phyloP scores from a whole-genome alignment of 2,888 invertebrate species.

The Tridacna gigas region DNA sequence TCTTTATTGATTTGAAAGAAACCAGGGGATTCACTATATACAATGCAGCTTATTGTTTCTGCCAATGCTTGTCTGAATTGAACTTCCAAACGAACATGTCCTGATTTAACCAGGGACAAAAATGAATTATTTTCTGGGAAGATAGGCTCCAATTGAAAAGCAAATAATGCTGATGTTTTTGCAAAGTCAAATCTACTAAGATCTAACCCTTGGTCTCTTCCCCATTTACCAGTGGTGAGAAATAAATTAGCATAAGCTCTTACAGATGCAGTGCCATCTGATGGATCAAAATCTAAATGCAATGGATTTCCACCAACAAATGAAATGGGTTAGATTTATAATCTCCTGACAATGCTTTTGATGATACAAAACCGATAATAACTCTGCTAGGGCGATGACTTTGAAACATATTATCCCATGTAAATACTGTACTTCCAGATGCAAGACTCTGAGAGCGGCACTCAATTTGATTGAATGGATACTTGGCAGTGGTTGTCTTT shows the following conservation, averaged over 20 bases:
- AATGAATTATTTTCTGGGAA: constrained; percentile 38
- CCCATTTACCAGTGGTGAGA: constrained; percentile 35
- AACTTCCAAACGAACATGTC: constrained; percentile 55
- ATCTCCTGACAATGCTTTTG: constrained; percentile 41
- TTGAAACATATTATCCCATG: constrained; percentile 54
- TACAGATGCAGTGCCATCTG: constrained; percentile 29
- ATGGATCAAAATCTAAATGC: constrained; percentile 39
- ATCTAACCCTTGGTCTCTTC: constrained; percentile 38
- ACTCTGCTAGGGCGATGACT: constrained; percentile 42
- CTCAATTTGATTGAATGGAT: constrained; percentile 44
- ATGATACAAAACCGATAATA: constrained; percentile 49
- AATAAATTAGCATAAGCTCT: constrained; percentile 46
- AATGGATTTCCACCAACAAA: constrained; percentile 53
- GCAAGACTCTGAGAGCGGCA: too few species aligned
- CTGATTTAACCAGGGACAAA: constrained; percentile 53
- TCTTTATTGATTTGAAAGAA: constrained; percentile 48
- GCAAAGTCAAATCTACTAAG: constrained; percentile 40
- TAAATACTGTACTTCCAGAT: constrained; percentile 48
- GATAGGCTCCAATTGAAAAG: constrained; percentile 50
- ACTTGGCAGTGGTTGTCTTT: constrained; percentile 50
- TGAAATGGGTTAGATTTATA: constrained; percentile 55
- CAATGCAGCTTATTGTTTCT: constrained; percentile 48
- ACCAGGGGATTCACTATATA: too few species aligned
- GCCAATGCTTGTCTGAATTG: constrained; percentile 37
- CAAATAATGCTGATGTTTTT: constrained; percentile 41